These are phyloP conservation scores for Bos javanicus DNA, from an alignment of 2,113 vertebrate genomes.

Conservation along the genomic window DNA sequence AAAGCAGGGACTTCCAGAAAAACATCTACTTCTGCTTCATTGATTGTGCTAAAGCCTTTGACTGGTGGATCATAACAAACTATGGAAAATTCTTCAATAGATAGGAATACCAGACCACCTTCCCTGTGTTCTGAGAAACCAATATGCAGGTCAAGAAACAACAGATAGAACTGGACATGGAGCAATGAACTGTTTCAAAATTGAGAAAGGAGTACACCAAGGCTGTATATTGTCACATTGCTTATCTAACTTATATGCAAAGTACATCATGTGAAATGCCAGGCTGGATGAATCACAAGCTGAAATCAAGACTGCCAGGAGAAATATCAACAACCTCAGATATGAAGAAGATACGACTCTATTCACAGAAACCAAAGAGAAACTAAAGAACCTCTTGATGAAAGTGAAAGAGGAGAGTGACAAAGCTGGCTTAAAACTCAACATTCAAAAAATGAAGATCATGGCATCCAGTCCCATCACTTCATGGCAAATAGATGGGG, in stretches of 20 bases:
- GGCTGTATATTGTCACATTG: background rate
- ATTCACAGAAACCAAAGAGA: background rate
- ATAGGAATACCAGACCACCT: background rate
- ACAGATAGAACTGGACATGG: background rate
- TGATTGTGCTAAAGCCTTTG: background rate
- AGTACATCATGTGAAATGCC: background rate
- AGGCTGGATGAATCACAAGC: background rate
- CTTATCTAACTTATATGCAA: background rate
- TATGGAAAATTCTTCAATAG: background rate
- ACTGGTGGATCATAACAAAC: background rate
- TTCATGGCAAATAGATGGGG: background rate
- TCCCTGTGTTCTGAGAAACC: background rate
- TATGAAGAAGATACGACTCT: background rate
- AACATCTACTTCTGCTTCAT: background rate
- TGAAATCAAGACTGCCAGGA: background rate
- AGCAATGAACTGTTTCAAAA: background rate
- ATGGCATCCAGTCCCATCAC: background rate
- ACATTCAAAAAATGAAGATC: background rate
- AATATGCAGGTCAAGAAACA: background rate
- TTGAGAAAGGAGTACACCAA: background rate
- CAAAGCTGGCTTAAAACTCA: background rate
- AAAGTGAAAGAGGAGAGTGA: background rate
- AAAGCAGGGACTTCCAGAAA: background rate
- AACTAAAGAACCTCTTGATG: background rate
- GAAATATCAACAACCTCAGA: background rate